These are phyloP conservation scores for rabbit (Oryctolagus cuniculus) DNA, from an alignment of 2,113 vertebrate species.

Conservation along the genomic window mOryCun1.1 NC_091452.1:18989501-18990000, in stretches of 20 bases:
- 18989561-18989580: neutral
- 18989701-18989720: neutral
- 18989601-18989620: neutral
- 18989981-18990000: neutral
- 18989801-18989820: neutral
- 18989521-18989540: neutral
- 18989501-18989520: neutral
- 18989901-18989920: neutral
- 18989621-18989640: neutral
- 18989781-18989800: neutral
- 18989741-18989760: neutral
- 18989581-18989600: neutral
- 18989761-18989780: neutral
- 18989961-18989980: neutral
- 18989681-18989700: neutral
- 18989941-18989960: neutral
- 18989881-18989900: neutral
- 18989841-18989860: neutral
- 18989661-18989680: neutral
- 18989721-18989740: neutral
- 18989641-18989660: neutral
- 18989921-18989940: neutral
- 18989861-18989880: neutral
- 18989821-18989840: neutral
- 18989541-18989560: neutral